These are phyloP conservation scores for Acromyrmex heyeri DNA, from an alignment of 1,140 invertebrate genomes.

Conservation along the genomic window DNA sequence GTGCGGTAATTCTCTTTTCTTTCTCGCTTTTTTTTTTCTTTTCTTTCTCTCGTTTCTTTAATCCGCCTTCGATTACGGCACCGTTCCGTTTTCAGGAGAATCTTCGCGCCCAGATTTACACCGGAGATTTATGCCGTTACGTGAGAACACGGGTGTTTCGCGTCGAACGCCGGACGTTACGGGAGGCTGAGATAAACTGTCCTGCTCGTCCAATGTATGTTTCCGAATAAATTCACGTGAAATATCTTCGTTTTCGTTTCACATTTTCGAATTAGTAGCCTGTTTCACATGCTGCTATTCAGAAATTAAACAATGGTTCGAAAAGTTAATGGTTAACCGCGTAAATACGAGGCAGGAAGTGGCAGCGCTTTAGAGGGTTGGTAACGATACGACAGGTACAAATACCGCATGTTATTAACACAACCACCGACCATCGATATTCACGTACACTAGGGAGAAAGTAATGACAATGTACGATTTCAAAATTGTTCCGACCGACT, in stretches of 20 bases:
- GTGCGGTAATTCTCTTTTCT: slow-evolving; percentile 55
- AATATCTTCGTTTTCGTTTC: background rate
- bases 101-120: slow-evolving; percentile 41
- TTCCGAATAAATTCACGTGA: slow-evolving; percentile 20
- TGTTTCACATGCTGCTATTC: background rate
- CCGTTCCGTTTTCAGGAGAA: slow-evolving; percentile 38
- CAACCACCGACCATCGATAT: slow-evolving; percentile 63
- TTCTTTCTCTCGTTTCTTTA: slow-evolving; percentile 13
- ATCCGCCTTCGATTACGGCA: slow-evolving; percentile 32
- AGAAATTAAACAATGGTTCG: slow-evolving; percentile 4
- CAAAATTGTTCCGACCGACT: slow-evolving; percentile 36
- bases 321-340: slow-evolving; percentile 47
- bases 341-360: slow-evolving; percentile 50
- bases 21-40: background rate
- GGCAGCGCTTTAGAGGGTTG: slow-evolving; percentile 4
- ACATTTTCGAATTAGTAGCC: background rate
- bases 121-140: slow-evolving; percentile 40
- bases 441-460: slow-evolving; percentile 16
- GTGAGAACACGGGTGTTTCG: slow-evolving; percentile 25
- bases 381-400: slow-evolving; percentile 30
- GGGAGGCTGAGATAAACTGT: slow-evolving; percentile 10
- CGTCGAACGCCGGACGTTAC: background rate
- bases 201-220: background rate
- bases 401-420: slow-evolving; percentile 40
- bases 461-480: slow-evolving; percentile 44